Evolutionary conservation across 2,113 vertebrate species (phyloP).

Genomic region (Oreochromis spilurus): DNA sequence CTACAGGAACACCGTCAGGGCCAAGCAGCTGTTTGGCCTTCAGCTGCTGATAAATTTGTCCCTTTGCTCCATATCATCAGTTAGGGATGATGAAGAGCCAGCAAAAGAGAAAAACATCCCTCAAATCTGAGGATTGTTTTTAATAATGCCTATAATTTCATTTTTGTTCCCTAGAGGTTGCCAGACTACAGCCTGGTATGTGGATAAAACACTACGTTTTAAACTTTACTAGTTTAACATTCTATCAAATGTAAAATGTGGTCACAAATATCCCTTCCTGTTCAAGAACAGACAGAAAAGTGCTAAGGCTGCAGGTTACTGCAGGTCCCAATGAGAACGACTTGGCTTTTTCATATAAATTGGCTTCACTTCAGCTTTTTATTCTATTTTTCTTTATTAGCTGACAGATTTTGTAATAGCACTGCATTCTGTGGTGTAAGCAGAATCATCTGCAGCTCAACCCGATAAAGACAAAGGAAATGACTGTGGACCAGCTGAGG

Average conservation of each 20-base stretch:
- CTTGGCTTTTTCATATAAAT: neutral
- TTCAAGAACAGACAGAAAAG: neutral
- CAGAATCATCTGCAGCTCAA: neutral
- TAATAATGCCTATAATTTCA: constrained; percentile 72
- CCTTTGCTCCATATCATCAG: neutral
- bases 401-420: neutral
- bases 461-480: neutral
- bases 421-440: neutral
- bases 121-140: neutral
- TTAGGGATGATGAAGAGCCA: neutral
- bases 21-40: constrained; percentile 66
- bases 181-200: neutral
- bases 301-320: neutral
- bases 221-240: neutral
- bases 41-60: constrained; percentile 41
- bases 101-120: neutral
- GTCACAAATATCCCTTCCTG: neutral
- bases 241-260: neutral
- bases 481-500: neutral
- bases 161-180: neutral
- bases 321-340: neutral
- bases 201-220: neutral
- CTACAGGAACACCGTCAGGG: constrained; percentile 53
- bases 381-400: neutral
- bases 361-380: neutral